Conservation (phyloP, 2,113 vertebrate species). For the Hypocryptadius cinnamomeus region DNA sequence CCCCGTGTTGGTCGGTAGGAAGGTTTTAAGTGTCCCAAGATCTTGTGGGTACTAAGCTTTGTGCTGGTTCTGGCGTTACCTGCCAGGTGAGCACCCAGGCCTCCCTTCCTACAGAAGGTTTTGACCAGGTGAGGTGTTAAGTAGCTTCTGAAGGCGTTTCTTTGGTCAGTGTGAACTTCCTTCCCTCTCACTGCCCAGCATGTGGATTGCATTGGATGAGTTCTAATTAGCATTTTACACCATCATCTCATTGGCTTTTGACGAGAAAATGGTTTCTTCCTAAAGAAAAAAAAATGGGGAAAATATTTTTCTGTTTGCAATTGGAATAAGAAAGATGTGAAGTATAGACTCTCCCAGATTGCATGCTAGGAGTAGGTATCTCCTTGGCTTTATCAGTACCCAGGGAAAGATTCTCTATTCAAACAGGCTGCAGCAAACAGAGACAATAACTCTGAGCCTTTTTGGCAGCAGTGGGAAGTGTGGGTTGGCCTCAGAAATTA, state of each 20-base stretch:
- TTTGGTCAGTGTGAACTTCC: neutral
- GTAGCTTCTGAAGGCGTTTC: neutral
- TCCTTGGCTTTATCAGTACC: neutral
- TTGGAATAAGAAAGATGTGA: neutral
- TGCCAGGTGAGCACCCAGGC: neutral
- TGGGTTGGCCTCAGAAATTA: slow-evolving; percentile 44
- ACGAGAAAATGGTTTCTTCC: neutral
- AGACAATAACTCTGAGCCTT: neutral
- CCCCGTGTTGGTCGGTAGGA: neutral
- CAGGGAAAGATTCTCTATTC: neutral
- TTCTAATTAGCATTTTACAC: neutral
- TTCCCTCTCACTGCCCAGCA: neutral
- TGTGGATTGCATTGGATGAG: neutral
- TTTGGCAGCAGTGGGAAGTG: neutral
- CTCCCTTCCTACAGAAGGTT: neutral
- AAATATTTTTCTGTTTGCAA: neutral
- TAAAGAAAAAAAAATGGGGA: neutral
- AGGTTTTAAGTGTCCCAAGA: neutral
- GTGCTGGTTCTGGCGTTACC: neutral
- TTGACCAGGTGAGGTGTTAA: neutral
- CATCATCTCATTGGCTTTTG: neutral
- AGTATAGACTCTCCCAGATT: neutral
- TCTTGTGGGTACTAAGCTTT: neutral
- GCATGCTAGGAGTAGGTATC: neutral
- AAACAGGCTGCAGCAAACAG: neutral